Evolutionary conservation across 2,888 invertebrate species (phyloP).

Genomic region (Drosophila seclusa): DNA sequence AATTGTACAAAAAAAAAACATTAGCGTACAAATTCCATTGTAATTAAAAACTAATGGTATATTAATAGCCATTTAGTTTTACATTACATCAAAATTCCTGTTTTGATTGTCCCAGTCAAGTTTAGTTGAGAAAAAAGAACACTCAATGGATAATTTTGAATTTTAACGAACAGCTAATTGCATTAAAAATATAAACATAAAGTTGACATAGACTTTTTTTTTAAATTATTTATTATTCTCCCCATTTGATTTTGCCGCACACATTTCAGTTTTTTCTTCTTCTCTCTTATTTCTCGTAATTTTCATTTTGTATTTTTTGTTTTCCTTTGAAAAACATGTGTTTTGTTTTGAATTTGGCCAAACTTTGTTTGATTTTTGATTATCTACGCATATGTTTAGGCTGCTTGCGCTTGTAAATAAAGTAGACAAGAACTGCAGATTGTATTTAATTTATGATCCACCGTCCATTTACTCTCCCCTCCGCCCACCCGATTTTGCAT

Average conservation of each 20-base stretch:
- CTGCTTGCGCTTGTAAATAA: conserved; percentile 60
- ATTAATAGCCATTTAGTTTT: conserved; percentile 6
- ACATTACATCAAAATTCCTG: background rate
- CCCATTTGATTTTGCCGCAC: conserved; percentile 15
- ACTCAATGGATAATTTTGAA: background rate
- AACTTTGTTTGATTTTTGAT: conserved; percentile 65
- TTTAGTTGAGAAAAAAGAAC: background rate
- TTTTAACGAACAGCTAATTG: conserved; percentile 38
- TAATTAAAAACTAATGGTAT: conserved; percentile 1
- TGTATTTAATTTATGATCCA: conserved; percentile 59
- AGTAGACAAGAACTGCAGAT: conserved; percentile 65
- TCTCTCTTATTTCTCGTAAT: conserved; percentile 20
- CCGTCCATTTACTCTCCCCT: background rate
- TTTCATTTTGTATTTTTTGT: conserved; percentile 2
- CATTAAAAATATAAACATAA: conserved; percentile 40
- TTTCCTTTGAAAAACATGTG: conserved; percentile 22
- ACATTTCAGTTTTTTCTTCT: conserved; percentile 31
- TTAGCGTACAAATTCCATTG: background rate
- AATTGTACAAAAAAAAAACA: conserved; percentile 7
- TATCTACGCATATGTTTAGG: conserved; percentile 31
- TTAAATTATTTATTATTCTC: conserved; percentile 10
- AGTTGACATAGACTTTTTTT: conserved; percentile 25
- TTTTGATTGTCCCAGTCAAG: background rate
- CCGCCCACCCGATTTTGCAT: background rate
- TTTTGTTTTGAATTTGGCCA: conserved; percentile 53